Evolutionary conservation across 2,888 invertebrate genomes (phyloP).

Genomic region (Lomographa bimaculata): DNA sequence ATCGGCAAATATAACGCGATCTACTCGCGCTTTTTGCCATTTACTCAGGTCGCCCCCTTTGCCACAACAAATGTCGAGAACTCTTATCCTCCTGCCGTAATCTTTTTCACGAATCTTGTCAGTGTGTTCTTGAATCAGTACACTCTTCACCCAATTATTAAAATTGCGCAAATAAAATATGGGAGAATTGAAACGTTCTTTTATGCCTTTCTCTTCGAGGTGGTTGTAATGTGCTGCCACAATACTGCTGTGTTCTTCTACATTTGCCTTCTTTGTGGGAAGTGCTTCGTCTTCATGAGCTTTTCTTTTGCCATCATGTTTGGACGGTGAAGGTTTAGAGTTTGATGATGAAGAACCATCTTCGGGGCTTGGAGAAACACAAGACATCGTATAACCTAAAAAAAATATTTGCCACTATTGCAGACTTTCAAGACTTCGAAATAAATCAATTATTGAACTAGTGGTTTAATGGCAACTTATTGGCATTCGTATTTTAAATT

Average conservation of each 20-base stretch:
- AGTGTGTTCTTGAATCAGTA: slow-evolving; percentile 93
- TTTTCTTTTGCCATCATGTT: slow-evolving; percentile 6
- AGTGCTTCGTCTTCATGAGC: slow-evolving; percentile 13
- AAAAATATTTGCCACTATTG: not conserved
- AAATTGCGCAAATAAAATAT: slow-evolving; percentile 98
- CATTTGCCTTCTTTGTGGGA: slow-evolving; percentile 10
- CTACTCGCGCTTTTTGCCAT: slow-evolving; percentile 93
- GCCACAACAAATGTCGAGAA: slow-evolving; percentile 98
- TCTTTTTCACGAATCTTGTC: slow-evolving; percentile 86
- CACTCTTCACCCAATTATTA: slow-evolving; percentile 99
- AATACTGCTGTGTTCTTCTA: slow-evolving; percentile 77
- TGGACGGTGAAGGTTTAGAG: slow-evolving; percentile 12
- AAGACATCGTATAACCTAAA: slow-evolving; percentile 27
- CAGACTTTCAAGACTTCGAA: not conserved
- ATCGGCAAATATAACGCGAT: slow-evolving; percentile 94
- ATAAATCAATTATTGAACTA: not conserved
- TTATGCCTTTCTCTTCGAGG: slow-evolving; percentile 91
- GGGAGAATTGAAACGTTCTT: slow-evolving; percentile 92
- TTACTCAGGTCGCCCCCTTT: slow-evolving; percentile 99
- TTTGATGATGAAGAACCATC: slow-evolving; percentile 23
- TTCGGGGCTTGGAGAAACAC: slow-evolving; percentile 21
- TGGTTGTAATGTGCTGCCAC: slow-evolving; percentile 98
- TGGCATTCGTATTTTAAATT: no score
- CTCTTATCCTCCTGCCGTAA: slow-evolving; percentile 86
- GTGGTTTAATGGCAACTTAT: not conserved